A percentile compares a stretch with the other conserved stretches of the same genome.
phyloP scores from a whole-genome alignment of 2,113 vertebrate genomes.

The Enhydra lutris region DNA sequence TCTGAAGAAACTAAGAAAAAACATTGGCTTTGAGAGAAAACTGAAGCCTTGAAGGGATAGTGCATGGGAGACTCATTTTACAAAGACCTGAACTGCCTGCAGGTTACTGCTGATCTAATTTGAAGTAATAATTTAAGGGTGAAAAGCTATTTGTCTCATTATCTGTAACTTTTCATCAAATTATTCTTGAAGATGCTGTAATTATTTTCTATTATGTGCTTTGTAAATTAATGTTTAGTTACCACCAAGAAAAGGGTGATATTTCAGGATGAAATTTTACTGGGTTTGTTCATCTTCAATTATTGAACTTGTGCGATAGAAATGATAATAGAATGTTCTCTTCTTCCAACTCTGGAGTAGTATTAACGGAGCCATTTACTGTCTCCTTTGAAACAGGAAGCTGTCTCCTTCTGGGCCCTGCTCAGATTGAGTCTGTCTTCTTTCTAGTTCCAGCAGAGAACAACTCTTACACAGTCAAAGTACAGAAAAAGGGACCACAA shows the following conservation, averaged over 20 bases:
- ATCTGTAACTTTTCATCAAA: slow-evolving; percentile 20
- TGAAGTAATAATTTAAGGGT: slow-evolving; percentile 7
- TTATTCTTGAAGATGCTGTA: slow-evolving; percentile 2
- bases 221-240: slow-evolving; percentile 36
- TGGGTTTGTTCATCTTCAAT: slow-evolving; percentile 43
- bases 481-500: neutral
- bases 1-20: neutral
- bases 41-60: neutral
- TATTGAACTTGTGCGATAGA: neutral
- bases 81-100: neutral
- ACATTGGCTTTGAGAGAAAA: neutral
- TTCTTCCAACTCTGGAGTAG: neutral
- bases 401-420: neutral
- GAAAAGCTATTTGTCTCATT: slow-evolving; percentile 27
- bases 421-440: neutral
- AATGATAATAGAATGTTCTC: neutral
- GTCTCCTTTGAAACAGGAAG: neutral
- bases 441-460: neutral
- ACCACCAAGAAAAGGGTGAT: neutral
- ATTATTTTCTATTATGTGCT: slow-evolving; percentile 33
- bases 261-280: slow-evolving; percentile 29
- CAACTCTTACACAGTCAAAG: neutral
- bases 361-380: neutral
- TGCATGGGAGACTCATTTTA: neutral
- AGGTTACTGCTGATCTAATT: slow-evolving; percentile 42